These are phyloP conservation scores for Nothobranchius furzeri DNA, from an alignment of 2,113 vertebrate genomes.

Conservation along the genomic window DNA sequence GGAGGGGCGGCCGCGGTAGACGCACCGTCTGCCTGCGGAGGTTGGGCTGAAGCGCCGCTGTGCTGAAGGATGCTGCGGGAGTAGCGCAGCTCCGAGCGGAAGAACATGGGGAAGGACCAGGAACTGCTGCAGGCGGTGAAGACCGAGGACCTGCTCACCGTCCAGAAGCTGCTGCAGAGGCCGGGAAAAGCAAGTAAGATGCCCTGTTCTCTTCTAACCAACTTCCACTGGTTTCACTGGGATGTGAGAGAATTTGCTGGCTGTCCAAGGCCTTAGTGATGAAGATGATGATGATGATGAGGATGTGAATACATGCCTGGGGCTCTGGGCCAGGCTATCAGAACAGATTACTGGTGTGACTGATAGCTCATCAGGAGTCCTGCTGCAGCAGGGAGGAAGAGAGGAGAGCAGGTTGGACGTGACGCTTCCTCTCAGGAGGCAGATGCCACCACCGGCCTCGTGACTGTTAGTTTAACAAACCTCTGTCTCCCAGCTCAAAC, in stretches of 20 bases:
- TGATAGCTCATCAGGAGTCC: slow-evolving; percentile 54
- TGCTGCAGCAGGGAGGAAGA: slow-evolving; percentile 53
- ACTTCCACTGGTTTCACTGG: too few species aligned
- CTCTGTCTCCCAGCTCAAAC: not conserved
- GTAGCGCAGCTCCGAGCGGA: slow-evolving; percentile 74
- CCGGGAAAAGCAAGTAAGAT: slow-evolving; percentile 95
- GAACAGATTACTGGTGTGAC: slow-evolving; percentile 5
- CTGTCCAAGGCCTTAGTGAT: slow-evolving; percentile 3
- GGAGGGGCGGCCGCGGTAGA: too few species aligned
- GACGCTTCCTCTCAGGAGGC: slow-evolving; percentile 34
- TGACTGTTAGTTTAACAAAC: slow-evolving; percentile 9
- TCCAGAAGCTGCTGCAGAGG: slow-evolving; percentile 97
- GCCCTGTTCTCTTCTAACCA: not conserved
- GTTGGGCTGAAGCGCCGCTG: slow-evolving; percentile 58
- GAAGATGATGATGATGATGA: not conserved
- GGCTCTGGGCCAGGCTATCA: not conserved
- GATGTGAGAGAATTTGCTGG: not conserved
- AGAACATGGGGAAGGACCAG: slow-evolving; percentile 94
- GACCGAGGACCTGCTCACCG: slow-evolving; percentile 93
- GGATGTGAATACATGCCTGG: slow-evolving; percentile 7
- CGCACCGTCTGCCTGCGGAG: too few species aligned
- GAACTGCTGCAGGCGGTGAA: slow-evolving; percentile 97
- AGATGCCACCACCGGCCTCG: slow-evolving; percentile 23
- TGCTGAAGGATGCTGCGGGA: slow-evolving; percentile 79
- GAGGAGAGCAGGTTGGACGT: slow-evolving; percentile 11